Evolutionary conservation across 2,797 vertebrate genomes (phyloP), one percentile per base, ranked within the genome.

Genomic region (Lateolabrax maculatus): DNA sequence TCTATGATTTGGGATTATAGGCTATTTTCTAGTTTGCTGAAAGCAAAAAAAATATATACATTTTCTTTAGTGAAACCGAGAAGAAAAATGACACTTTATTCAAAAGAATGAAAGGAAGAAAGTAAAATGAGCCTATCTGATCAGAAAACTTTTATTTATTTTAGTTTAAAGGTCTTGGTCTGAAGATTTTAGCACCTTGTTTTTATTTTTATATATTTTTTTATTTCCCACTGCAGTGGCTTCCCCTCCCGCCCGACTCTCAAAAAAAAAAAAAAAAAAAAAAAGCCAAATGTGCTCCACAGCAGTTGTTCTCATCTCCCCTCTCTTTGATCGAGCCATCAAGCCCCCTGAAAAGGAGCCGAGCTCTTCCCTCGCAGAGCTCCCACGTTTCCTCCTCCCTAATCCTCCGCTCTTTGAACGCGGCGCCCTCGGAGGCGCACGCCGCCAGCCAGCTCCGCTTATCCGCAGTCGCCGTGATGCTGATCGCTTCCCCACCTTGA

Each of bases 311-410:
- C 88, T 81, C 74, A 61, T 91, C 83, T 79, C 71, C 44, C 31
- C 67, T 21, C 13, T 48, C 85, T 93, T 92, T 94, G 93, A 93
- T 93, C 81, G 80, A 84, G 75, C 52, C 81, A 83, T 80, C 75
- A 81, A 81, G 66, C 70, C 60, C 63, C 64, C 46, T 69, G 80
- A 81, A 80, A 80, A 78, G 81, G 46, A 76, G 78, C 84, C 75
- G 71, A 85, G 80, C 88, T n/a, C 77, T 82, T 77, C 83, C 68
- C 75, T n/a, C 62, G 55, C 81, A 81, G 70, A 90, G 84, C 87
- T 87, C 71, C 72, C 68, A 82, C 41, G 86, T 93, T 90, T 91
- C 90, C 89, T 93, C 85, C 56, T 53, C 62, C 46, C 63, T 90
- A 88, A 92, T 90, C 90, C 84, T 75, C 75, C 39, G 18, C 73